Evolutionary conservation across 2,888 invertebrate genomes (phyloP).

Genomic region (Thelaira solivaga): DNA sequence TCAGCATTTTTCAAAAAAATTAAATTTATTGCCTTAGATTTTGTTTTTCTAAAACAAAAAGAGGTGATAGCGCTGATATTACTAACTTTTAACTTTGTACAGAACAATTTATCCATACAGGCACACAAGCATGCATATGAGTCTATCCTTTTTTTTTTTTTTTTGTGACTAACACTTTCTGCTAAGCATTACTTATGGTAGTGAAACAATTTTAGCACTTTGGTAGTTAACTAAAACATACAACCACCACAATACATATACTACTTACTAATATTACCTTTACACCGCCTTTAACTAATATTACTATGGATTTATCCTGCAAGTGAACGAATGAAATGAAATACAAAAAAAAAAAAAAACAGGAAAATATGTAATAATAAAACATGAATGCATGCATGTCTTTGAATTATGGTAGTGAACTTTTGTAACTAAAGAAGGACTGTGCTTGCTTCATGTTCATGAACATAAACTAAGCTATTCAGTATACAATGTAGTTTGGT

Average conservation of each 20-base stretch:
- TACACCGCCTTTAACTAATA: slow-evolving; percentile 12
- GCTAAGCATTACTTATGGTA: slow-evolving; percentile 42
- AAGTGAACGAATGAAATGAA: slow-evolving; percentile 9
- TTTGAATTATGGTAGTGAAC: slow-evolving; percentile 56
- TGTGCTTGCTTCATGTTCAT: neutral
- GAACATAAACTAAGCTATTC: neutral
- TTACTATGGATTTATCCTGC: slow-evolving; percentile 9
- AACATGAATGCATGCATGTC: no score
- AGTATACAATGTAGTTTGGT: neutral
- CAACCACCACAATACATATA: neutral
- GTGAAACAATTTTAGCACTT: slow-evolving; percentile 50
- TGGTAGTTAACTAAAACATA: slow-evolving; percentile 27
- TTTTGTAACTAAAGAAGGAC: slow-evolving; percentile 45
- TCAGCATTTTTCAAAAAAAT: neutral
- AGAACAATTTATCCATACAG: neutral
- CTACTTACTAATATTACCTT: no score
- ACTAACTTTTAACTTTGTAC: neutral
- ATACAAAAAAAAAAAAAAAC: neutral
- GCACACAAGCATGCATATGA: neutral
- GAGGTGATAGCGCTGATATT: slow-evolving; percentile 9
- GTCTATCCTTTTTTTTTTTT: neutral
- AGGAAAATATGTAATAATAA: no score
- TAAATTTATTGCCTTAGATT: slow-evolving; percentile 48
- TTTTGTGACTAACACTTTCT: slow-evolving; percentile 28
- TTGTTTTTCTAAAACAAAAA: slow-evolving; percentile 3